Evolutionary conservation across 2,888 invertebrate species (phyloP).

Genomic region (Apodemia zela): DNA sequence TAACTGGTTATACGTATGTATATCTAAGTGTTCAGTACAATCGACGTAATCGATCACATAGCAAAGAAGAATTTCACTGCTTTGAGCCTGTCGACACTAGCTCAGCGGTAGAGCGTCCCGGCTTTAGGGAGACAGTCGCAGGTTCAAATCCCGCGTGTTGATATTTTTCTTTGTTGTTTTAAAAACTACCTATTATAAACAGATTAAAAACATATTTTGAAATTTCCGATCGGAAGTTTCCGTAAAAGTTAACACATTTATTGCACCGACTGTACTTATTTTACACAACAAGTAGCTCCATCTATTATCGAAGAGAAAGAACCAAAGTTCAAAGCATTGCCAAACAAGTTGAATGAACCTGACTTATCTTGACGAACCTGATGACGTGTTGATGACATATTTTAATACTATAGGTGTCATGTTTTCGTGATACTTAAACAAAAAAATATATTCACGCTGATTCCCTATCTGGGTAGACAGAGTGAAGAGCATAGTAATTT

Average conservation of each 20-base stretch:
- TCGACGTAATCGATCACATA: no score
- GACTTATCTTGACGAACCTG: conserved; percentile 44
- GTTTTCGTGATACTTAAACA: not conserved
- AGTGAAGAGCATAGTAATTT: no score
- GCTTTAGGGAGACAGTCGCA: no score
- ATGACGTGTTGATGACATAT: conserved; percentile 41
- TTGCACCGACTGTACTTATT: conserved; percentile 2
- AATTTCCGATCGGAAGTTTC: not conserved
- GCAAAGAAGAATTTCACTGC: no score
- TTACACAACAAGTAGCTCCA: conserved; percentile 31
- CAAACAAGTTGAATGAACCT: conserved; percentile 63
- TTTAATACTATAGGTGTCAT: conserved; percentile 25
- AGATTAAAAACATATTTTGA: no score
- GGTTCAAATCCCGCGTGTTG: no score
- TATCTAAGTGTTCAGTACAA: no score
- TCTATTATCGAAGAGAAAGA: conserved; percentile 43
- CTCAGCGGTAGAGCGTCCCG: no score
- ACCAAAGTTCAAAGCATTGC: conserved; percentile 69
- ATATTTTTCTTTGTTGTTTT: no score
- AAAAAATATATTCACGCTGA: conserved; percentile 4
- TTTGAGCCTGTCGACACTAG: no score
- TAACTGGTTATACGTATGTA: no score
- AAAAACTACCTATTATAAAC: no score
- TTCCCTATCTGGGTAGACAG: not conserved
- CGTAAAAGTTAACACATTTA: not conserved